Evolutionary conservation across 2,797 vertebrate genomes (phyloP).

Genomic region (Lepidocolaptes lacrymiger): DNA sequence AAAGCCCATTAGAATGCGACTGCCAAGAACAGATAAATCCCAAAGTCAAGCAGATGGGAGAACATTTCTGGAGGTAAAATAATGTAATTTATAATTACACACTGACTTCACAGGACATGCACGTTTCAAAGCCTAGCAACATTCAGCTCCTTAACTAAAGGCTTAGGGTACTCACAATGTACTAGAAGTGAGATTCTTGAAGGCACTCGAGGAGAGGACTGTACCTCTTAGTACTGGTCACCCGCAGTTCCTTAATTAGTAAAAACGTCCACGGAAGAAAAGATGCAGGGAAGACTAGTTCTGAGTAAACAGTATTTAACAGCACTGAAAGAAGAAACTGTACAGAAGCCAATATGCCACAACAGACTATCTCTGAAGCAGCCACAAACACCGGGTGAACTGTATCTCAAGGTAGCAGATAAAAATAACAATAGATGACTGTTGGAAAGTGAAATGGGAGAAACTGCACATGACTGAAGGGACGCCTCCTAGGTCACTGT

Average conservation of each 20-base stretch:
- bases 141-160: background rate
- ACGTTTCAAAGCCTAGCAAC: background rate
- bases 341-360: conserved; percentile 49
- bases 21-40: background rate
- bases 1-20: background rate
- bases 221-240: background rate
- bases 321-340: conserved; percentile 58
- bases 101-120: background rate
- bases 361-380: conserved; percentile 38
- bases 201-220: background rate
- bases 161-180: background rate
- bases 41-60: background rate
- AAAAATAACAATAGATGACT: conserved; percentile 29
- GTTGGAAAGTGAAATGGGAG: conserved; percentile 2
- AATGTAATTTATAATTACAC: background rate
- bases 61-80: background rate
- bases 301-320: background rate
- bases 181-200: background rate
- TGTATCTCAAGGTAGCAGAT: background rate
- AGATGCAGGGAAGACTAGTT: background rate
- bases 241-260: background rate
- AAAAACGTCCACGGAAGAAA: background rate
- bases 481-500: background rate
- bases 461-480: background rate
- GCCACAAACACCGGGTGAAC: conserved; percentile 40